phyloP scores from a whole-genome alignment of 2,888 invertebrate genomes.

The Xylota segnis region DNA sequence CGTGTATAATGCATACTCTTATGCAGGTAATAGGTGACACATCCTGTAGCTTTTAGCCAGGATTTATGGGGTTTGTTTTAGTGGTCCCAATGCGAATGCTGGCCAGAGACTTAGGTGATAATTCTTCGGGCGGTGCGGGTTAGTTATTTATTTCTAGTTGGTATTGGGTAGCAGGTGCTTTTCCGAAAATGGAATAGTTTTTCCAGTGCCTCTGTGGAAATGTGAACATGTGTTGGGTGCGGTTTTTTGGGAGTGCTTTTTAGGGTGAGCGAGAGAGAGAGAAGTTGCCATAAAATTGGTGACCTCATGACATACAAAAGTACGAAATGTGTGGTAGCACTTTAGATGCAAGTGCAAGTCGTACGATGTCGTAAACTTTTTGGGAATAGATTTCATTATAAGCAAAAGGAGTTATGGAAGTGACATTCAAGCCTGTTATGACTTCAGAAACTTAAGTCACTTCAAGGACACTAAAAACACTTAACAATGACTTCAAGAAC shows the following conservation, averaged over 20 bases:
- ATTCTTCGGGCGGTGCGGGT: conserved; percentile 26
- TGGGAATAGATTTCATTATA: no score
- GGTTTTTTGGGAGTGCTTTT: background rate
- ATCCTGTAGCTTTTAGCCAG: conserved; percentile 37
- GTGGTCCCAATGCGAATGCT: conserved; percentile 41
- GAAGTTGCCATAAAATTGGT: background rate
- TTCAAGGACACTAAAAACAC: no score
- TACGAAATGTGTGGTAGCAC: no score
- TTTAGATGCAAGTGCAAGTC: no score
- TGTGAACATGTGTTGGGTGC: background rate
- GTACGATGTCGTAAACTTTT: no score
- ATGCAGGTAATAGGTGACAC: conserved; percentile 22
- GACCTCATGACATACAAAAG: no score
- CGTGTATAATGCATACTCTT: background rate
- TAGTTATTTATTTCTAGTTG: conserved; percentile 33
- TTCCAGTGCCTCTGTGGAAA: background rate
- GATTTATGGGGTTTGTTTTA: conserved; percentile 53
- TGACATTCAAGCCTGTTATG: no score
- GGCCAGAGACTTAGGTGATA: conserved; percentile 35
- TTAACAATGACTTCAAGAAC: no score
- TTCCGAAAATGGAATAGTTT: background rate
- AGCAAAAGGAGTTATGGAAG: no score
- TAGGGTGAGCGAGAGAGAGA: background rate
- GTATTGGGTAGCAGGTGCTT: conserved; percentile 35
- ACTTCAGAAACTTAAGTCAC: no score